Base-by-base conservation (phyloP, 1,140 invertebrate species). In the Marisa cornuarietis region DNA sequence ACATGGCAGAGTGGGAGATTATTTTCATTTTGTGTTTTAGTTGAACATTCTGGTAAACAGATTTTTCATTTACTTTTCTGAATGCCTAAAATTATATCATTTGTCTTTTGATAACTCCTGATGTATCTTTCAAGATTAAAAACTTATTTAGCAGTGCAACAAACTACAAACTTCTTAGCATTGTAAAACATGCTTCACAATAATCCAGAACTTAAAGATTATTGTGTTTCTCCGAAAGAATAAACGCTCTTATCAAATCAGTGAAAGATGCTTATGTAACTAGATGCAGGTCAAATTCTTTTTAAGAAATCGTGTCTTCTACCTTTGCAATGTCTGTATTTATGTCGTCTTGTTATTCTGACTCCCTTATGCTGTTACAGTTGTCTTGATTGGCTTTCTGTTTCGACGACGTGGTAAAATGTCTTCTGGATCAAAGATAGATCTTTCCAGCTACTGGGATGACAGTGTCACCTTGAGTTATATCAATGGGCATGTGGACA, bases 401-500 rank as follows among this genome's bases (percentile, higher is more conserved):
- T 72, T 73, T 61, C 73, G 78, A 20, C 65, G 71, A 1, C 81
- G 78, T 1, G 68, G 73, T 51, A 80, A 75, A 54, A 80, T 78
- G 75, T 74, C 76, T 18, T 77, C 76, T 22, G 76, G 79, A 11
- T 76, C 79, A 42, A 81, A 79, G 52, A 54, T 74, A 2, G 73
- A 83, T 31, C 54, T 79, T 22, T 83, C 80, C 61, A 81, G 72
- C 20, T 83, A 81, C 66, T 83, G 82, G 82, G 82, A 83, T 71
- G 82, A 83, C 66, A 83, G 79, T 72, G 82, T 83, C 18, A 83
- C 80, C 10, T 69, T 83, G 20, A 83, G 82, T 24, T 83, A 83
- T 68, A 83, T 83, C 51, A 83, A 83, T 22, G 79, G 79, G 7
- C 82, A 83, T 72, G 26, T 78, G 0, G 82, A 83, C 65, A 62